Base-by-base conservation (phyloP, 2,113 vertebrate species). In the Vombatus ursinus region DNA sequence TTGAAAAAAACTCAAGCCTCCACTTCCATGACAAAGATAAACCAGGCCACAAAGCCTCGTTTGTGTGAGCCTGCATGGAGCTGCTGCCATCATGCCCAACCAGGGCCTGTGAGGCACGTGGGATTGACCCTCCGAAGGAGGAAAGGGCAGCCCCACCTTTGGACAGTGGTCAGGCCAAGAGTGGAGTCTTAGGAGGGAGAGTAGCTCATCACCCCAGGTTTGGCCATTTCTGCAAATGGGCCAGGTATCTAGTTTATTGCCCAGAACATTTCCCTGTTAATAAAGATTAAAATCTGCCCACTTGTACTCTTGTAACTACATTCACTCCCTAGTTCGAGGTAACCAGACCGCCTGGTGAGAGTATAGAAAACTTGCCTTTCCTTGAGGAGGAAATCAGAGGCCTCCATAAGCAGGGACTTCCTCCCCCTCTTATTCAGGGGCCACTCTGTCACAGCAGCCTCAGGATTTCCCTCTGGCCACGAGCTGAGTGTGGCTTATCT, bases 11-110 rank as follows among this genome's bases (percentile, higher is more conserved):
- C 44, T 77, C 48, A 95, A 91, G 16, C 95, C 61, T 93, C 14
- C 37, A 26, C 26, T 95, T 96, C 48, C 91, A 90, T 57, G 37
- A 95, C 54, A 61, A 95, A 77, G 51, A 90, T 97, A 90, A 96
- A 97, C 28, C 49, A 95, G 48, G 54, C 47, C 90, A 6, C 7
- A 90, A 96, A 95, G 52, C 61, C 48, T n/a, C 49, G 25, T 57
- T 93, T 93, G 52, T 0, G 50, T 96, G 61, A 52, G 68, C 90
- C 91, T 49, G 1, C 25, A 8, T 94, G 52, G 50, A 89, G 7
- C 91, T 57, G 24, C 0, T 1, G 84, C 92, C 91, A 3, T 8
- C 53, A 26, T 8, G 93, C 91, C 95, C 90, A 96, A 92, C 50
- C 49, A 14, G 57, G 48, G 90, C 57, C 57, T 93, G 57, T 51